These are phyloP conservation scores for Percopsis omiscomaycus DNA, from an alignment of 2,797 vertebrate species.

Conservation along the genomic window DNA sequence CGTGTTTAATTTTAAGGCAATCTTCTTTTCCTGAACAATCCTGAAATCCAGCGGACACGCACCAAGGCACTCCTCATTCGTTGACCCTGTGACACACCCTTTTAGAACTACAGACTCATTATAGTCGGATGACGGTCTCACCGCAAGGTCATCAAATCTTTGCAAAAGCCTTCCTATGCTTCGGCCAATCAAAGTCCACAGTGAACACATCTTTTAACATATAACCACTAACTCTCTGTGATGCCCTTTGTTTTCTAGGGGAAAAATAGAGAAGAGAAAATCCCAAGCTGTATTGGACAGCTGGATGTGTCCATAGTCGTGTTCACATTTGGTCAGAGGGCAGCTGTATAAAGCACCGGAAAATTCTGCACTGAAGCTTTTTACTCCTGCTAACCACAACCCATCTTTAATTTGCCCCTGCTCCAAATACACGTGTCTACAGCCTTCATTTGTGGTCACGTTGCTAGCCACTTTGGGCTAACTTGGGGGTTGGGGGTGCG, in stretches of 20 bases:
- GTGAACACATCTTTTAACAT: constrained; percentile 61
- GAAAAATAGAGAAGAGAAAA: constrained; percentile 45
- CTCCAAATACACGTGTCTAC: constrained; percentile 39
- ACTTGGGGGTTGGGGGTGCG: constrained; percentile 31
- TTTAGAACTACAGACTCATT: constrained; percentile 43
- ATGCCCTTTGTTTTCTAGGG: constrained; percentile 33
- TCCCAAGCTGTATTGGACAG: constrained; percentile 41
- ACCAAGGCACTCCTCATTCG: constrained; percentile 76
- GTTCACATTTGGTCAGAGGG: constrained; percentile 53
- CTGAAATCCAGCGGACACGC: constrained; percentile 69
- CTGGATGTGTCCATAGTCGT: constrained; percentile 46
- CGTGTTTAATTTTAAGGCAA: constrained; percentile 67
- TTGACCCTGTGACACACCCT: constrained; percentile 27
- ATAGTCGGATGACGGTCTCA: constrained; percentile 46
- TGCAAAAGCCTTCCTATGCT: constrained; percentile 43
- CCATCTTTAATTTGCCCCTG: constrained; percentile 11
- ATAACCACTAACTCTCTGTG: constrained; percentile 34
- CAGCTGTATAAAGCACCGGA: constrained; percentile 65
- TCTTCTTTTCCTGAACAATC: constrained; percentile 74
- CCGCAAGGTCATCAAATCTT: constrained; percentile 38
- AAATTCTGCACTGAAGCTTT: constrained; percentile 47
- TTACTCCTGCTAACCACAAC: constrained; percentile 34
- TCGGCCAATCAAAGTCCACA: constrained; percentile 63
- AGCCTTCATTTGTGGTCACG: constrained; percentile 29
- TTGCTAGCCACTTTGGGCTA: constrained; percentile 46